Percentiles rank a stretch among this genome's conserved stretches.
Conservation (phyloP, 2,888 invertebrate genomes). For the Sericinus montela region DNA sequence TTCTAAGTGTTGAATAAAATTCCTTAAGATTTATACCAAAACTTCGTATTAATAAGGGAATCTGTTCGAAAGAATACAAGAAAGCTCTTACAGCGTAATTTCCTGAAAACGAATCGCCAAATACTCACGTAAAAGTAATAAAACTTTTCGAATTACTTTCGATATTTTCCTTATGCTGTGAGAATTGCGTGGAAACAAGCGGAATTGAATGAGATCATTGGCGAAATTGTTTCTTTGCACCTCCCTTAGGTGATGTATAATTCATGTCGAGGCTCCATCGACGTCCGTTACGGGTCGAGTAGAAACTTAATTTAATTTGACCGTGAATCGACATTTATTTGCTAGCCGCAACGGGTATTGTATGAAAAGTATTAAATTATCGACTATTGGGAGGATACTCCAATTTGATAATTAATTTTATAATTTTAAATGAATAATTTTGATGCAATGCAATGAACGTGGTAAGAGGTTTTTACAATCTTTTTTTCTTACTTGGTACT, state of each 20-base stretch:
- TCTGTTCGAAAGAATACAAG: neutral
- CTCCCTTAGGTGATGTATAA: slow-evolving; percentile 56
- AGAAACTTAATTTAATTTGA: slow-evolving; percentile 58
- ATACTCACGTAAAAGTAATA: slow-evolving; percentile 19
- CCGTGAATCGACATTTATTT: slow-evolving; percentile 53
- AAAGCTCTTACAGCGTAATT: slow-evolving; percentile 10
- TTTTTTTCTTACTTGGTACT: too few relatives aligned
- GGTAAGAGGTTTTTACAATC: too few relatives aligned
- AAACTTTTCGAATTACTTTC: slow-evolving; percentile 20
- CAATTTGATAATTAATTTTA: too few relatives aligned
- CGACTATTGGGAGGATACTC: too few relatives aligned
- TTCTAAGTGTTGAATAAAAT: too few relatives aligned
- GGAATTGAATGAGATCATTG: slow-evolving; percentile 35
- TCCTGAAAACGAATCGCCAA: slow-evolving; percentile 8
- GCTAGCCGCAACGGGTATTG: neutral
- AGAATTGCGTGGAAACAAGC: slow-evolving; percentile 28
- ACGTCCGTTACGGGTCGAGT: slow-evolving; percentile 49
- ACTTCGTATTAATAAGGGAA: neutral
- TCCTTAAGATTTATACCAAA: too few relatives aligned
- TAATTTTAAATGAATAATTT: too few relatives aligned
- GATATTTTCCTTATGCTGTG: slow-evolving; percentile 24
- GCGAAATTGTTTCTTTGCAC: slow-evolving; percentile 39
- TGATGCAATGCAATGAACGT: too few relatives aligned
- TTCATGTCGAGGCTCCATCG: slow-evolving; percentile 52
- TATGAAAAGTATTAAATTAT: neutral